Evolutionary conservation across 2,797 vertebrate species (phyloP), one percentile per base, ranked within the genome.

Genomic region (Euthynnus affinis): DNA sequence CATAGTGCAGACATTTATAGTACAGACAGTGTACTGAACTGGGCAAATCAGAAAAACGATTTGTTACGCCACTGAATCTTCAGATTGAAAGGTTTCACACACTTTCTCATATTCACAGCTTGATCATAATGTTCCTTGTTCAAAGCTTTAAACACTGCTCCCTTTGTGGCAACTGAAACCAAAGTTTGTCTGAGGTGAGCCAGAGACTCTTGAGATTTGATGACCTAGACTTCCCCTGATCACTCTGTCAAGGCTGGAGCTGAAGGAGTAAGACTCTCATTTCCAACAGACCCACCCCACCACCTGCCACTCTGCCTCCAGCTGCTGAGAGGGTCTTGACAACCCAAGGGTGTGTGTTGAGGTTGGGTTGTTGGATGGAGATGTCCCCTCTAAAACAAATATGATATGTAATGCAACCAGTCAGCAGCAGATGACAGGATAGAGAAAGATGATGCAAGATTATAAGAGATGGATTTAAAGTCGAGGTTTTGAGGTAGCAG

Each of bases 181-280:
- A 74, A 81, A 82, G 85, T 89, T 87, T 78, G 78, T 76, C 71
- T 84, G 86, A 87, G 88, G 88, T 90, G 77, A 88, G 66, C 60
- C 63, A n/a, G 65, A 74, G 75, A 63, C 60, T 82, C 65, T 48
- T 58, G 82, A 46, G 80, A 70, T 86, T 80, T 67, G 27, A 66
- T 68, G 85, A 85, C 75, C 72, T 67, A 59, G 64, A 82, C 88
- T 59, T 85, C 34, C 51, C 60, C 25, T 22, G 55, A 72, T 80
- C 32, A 15, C 46, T 23, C 66, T 60, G 59, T 72, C 71, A 64
- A 73, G 55, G 60, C 71, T 74, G 48, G 62, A 40, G 22, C 32
- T 84, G 80, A 87, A 80, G 84, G 73, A 64, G 73, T 76, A 84
- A 88, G 82, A 85, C 63, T 15, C 68, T 27, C 13, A 5, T 68